Evolutionary conservation across 2,797 vertebrate species (phyloP).

Genomic region (Pelochelys cantorii): DNA sequence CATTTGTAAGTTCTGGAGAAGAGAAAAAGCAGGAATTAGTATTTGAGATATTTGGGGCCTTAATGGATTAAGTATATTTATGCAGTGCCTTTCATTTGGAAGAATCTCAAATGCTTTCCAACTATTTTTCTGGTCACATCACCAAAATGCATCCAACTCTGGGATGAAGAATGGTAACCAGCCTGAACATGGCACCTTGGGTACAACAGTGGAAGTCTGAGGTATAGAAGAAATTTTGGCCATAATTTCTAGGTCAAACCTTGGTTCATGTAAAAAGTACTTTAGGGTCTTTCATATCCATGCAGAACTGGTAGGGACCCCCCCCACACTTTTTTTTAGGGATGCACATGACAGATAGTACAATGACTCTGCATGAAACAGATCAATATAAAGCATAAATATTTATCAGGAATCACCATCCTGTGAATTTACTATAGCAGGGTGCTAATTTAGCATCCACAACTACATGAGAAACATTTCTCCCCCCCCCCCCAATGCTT

Average conservation of each 20-base stretch:
- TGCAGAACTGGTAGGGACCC: fast-evolving
- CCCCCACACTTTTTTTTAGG: neutral
- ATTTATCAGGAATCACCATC: fast-evolving
- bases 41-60: neutral
- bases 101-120: neutral
- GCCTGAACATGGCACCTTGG: neutral
- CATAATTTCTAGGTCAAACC: fast-evolving
- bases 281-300: neutral
- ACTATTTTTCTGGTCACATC: neutral
- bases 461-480: neutral
- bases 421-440: fast-evolving
- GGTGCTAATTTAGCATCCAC: neutral
- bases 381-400: fast-evolving
- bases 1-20: neutral
- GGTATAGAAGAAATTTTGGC: neutral
- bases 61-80: neutral
- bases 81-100: neutral
- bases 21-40: neutral
- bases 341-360: neutral
- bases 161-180: neutral
- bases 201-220: neutral
- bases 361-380: neutral
- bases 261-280: neutral
- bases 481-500: neutral
- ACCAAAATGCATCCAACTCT: neutral